A percentile compares a stretch with the other conserved stretches of the same genome.
These are phyloP conservation scores for Cyclophora albipunctata DNA, from an alignment of 2,888 invertebrate genomes.

Conservation along the genomic window DNA sequence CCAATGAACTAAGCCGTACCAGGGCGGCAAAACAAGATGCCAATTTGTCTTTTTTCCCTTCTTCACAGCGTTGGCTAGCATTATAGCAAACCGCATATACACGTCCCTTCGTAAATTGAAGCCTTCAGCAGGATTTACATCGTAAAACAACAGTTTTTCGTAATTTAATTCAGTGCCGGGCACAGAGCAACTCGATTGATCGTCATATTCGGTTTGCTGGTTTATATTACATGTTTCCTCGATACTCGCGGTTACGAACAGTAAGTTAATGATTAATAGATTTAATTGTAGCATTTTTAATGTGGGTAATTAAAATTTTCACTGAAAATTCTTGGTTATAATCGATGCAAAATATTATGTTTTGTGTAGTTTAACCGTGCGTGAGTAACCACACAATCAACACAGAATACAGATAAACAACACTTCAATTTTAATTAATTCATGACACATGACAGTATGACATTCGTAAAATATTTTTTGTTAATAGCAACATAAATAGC, in stretches of 20 bases:
- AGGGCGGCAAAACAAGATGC: slow-evolving; percentile 91
- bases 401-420: too few species aligned
- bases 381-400: too few species aligned
- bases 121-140: slow-evolving; percentile 96
- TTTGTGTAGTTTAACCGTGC: too few species aligned
- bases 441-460: too few species aligned
- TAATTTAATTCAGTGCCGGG: not conserved
- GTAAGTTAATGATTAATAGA: slow-evolving; percentile 6
- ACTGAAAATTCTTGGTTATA: too few species aligned
- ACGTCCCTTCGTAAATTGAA: slow-evolving; percentile 98
- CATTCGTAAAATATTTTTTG: too few species aligned
- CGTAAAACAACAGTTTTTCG: slow-evolving; percentile 88
- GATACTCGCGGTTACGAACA: slow-evolving; percentile 5
- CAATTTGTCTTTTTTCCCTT: slow-evolving; percentile 64
- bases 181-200: not conserved
- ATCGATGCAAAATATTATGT: too few species aligned
- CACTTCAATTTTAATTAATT: too few species aligned
- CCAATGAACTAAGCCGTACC: slow-evolving; percentile 95
- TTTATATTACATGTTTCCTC: slow-evolving; percentile 1
- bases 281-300: slow-evolving; percentile 8
- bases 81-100: slow-evolving; percentile 92
- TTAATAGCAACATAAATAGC: too few species aligned
- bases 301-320: not conserved
- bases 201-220: not conserved
- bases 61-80: slow-evolving; percentile 81